Percentiles rank a stretch among this genome's conserved stretches.
Evolutionary conservation across 2,797 vertebrate species (phyloP).

Genomic region (Meda fulgida): DNA sequence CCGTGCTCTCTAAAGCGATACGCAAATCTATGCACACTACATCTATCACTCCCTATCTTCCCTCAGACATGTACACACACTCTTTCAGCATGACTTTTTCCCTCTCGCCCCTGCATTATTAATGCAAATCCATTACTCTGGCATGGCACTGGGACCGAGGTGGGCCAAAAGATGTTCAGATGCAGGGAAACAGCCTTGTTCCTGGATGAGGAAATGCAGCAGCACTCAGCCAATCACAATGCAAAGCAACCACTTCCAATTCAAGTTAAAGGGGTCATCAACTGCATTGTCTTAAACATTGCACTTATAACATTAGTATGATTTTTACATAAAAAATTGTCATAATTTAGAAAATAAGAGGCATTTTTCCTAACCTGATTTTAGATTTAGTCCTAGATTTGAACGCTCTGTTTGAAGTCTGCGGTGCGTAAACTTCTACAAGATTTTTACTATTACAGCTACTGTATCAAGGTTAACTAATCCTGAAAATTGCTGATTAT

Average conservation of each 20-base stretch:
- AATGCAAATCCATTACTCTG: constrained; percentile 57
- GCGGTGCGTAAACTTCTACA: too few species aligned
- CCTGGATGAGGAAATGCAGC: background rate
- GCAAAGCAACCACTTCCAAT: background rate
- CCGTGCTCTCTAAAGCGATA: constrained; percentile 16
- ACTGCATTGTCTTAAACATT: too few species aligned
- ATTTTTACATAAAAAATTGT: too few species aligned
- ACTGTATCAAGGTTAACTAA: too few species aligned
- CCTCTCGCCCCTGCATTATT: constrained; percentile 57
- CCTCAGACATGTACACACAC: constrained; percentile 16
- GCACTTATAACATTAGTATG: too few species aligned
- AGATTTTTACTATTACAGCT: too few species aligned
- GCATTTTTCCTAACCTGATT: too few species aligned
- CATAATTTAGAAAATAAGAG: too few species aligned
- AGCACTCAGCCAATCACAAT: constrained; percentile 18
- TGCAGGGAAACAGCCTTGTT: background rate
- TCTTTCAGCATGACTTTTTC: constrained; percentile 5
- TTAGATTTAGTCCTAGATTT: too few species aligned
- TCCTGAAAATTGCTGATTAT: too few species aligned
- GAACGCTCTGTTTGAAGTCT: too few species aligned
- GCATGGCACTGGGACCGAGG: constrained; percentile 41
- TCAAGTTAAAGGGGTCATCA: background rate
- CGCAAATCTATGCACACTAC: constrained; percentile 27
- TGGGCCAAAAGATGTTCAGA: constrained; percentile 28
- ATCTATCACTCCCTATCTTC: constrained; percentile 37